phyloP scores from a whole-genome alignment of 2,113 vertebrate genomes.

The Campylomormyrus numenius region DNA sequence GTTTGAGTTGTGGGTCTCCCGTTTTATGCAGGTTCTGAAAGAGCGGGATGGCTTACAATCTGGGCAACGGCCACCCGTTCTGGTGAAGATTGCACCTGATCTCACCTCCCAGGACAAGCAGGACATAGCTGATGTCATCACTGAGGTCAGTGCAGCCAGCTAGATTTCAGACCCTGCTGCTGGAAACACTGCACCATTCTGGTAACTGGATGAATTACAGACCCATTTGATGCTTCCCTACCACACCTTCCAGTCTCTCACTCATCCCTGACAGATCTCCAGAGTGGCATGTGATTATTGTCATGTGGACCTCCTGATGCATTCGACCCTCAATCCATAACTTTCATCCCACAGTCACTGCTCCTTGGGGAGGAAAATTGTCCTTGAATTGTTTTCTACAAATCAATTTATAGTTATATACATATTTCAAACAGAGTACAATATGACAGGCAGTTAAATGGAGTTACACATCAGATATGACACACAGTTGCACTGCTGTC shows the following conservation, averaged over 20 bases:
- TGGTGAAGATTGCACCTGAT: conserved; percentile 93
- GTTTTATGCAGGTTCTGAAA: conserved; percentile 67
- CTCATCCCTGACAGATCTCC: neutral
- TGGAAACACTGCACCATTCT: neutral
- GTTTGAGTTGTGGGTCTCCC: neutral
- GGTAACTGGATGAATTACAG: neutral
- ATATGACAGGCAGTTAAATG: neutral
- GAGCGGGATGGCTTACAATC: conserved; percentile 67
- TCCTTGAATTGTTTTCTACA: neutral
- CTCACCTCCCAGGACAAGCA: conserved; percentile 74
- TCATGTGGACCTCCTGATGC: neutral
- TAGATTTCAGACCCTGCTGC: neutral
- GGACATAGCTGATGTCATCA: conserved; percentile 77
- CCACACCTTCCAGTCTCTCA: neutral
- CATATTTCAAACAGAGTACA: neutral
- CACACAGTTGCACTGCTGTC: neutral
- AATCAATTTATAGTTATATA: neutral
- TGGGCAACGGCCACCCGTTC: conserved; percentile 63
- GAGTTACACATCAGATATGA: neutral
- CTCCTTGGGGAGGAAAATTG: neutral
- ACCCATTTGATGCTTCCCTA: neutral
- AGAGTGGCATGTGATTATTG: neutral
- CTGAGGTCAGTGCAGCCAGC: conserved; percentile 61
- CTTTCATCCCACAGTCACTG: neutral
- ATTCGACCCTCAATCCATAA: neutral